Evolutionary conservation across 2,888 invertebrate species (phyloP).

Genomic region (Julus scanicus): DNA sequence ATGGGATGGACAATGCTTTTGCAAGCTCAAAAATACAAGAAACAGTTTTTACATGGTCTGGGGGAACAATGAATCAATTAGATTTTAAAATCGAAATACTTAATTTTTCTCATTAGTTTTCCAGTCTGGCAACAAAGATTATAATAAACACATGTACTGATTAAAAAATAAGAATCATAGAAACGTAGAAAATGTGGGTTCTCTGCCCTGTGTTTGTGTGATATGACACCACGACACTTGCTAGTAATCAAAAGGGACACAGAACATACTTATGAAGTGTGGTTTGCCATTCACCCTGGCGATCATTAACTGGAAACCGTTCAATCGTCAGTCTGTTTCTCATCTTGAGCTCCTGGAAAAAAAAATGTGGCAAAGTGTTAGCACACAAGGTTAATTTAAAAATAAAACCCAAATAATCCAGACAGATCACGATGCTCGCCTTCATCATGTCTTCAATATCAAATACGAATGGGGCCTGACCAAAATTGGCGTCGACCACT

Average conservation of each 20-base stretch:
- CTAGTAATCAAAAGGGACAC: neutral
- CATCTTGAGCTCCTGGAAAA: slow-evolving; percentile 77
- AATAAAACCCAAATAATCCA: neutral
- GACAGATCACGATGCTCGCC: slow-evolving; percentile 61
- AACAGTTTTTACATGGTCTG: too few relatives aligned
- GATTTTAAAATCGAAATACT: slow-evolving; percentile 50
- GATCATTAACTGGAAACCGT: slow-evolving; percentile 85
- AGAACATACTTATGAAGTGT: slow-evolving; percentile 84
- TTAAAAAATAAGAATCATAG: too few relatives aligned
- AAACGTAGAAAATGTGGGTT: too few relatives aligned
- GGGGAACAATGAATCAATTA: too few relatives aligned
- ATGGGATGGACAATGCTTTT: too few relatives aligned
- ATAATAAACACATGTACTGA: too few relatives aligned
- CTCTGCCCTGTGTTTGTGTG: too few relatives aligned
- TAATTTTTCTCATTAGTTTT: too few relatives aligned
- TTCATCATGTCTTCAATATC: slow-evolving; percentile 97
- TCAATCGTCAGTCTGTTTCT: slow-evolving; percentile 85
- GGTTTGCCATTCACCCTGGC: slow-evolving; percentile 91
- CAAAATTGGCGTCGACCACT: slow-evolving; percentile 98
- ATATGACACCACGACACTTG: too few relatives aligned
- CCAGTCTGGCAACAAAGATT: too few relatives aligned
- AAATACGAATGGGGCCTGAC: slow-evolving; percentile 96
- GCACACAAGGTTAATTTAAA: too few relatives aligned
- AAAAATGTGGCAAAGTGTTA: neutral
- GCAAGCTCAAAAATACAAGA: too few relatives aligned